A percentile compares a stretch with the other conserved stretches of the same genome.
These are phyloP conservation scores for Piezodorus guildinii DNA, from an alignment of 1,140 invertebrate genomes.

Conservation along the genomic window DNA sequence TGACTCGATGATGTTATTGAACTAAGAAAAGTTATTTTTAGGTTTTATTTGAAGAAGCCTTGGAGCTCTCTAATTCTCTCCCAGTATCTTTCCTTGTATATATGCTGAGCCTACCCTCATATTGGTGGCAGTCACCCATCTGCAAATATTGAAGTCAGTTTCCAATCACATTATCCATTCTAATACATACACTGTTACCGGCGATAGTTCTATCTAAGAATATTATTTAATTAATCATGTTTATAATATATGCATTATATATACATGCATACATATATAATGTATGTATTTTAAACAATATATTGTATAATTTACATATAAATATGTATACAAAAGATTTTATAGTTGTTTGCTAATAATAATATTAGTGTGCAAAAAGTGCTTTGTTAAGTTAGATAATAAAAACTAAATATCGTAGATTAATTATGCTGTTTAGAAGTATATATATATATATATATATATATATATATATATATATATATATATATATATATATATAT, in stretches of 20 bases:
- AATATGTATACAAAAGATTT: constrained; percentile 8
- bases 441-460: too few species aligned
- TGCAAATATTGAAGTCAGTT: background rate
- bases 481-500: too few species aligned
- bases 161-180: background rate
- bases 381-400: background rate
- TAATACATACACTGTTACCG: background rate
- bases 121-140: background rate
- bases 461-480: too few species aligned
- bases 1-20: background rate
- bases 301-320: constrained; percentile 6
- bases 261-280: background rate
- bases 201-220: background rate
- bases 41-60: constrained; percentile 1
- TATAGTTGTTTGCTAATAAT: constrained; percentile 4
- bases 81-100: background rate
- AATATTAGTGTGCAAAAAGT: background rate
- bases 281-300: background rate
- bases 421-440: background rate
- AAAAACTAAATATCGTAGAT: background rate
- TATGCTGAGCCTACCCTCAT: background rate
- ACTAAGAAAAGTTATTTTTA: background rate
- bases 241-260: background rate
- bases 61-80: background rate
- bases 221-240: constrained; percentile 1